Conservation (phyloP, 2,113 vertebrate species). For the Prochilodus magdalenae region DNA sequence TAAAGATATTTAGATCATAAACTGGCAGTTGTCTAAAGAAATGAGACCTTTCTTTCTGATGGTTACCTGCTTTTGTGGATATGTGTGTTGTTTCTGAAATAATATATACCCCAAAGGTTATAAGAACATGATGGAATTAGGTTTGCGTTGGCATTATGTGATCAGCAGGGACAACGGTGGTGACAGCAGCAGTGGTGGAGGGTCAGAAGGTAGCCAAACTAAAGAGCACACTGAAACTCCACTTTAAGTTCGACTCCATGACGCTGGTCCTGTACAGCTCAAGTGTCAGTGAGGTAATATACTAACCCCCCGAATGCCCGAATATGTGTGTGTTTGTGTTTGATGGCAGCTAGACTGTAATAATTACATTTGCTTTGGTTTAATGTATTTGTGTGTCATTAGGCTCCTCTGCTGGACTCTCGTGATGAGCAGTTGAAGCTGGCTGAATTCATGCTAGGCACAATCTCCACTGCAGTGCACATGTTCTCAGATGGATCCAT, state of each 20-base stretch:
- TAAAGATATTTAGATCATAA: too few species aligned
- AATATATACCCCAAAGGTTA: neutral
- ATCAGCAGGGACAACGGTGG: conserved; percentile 83
- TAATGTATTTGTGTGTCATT: conserved; percentile 20
- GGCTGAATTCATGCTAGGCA: conserved; percentile 90
- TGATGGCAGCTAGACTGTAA: neutral
- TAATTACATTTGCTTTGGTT: neutral
- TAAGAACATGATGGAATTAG: neutral
- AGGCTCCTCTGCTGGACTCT: conserved; percentile 70
- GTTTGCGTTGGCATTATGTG: neutral
- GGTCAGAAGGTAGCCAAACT: conserved; percentile 78
- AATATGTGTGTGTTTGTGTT: neutral
- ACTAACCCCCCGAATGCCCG: neutral
- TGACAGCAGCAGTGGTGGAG: conserved; percentile 94
- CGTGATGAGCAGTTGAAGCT: conserved; percentile 85
- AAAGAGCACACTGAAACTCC: conserved; percentile 86
- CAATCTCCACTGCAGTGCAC: conserved; percentile 87
- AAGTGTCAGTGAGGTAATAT: conserved; percentile 78
- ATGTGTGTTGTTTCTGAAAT: neutral
- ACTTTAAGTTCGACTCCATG: conserved; percentile 92
- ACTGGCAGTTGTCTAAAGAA: too few species aligned
- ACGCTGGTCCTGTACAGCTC: conserved; percentile 86
- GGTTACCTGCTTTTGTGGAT: too few species aligned
- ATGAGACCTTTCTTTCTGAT: too few species aligned
- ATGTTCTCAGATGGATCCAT: conserved; percentile 89